Conservation (phyloP, 2,113 vertebrate genomes). For the Bubalus kerabau region DNA sequence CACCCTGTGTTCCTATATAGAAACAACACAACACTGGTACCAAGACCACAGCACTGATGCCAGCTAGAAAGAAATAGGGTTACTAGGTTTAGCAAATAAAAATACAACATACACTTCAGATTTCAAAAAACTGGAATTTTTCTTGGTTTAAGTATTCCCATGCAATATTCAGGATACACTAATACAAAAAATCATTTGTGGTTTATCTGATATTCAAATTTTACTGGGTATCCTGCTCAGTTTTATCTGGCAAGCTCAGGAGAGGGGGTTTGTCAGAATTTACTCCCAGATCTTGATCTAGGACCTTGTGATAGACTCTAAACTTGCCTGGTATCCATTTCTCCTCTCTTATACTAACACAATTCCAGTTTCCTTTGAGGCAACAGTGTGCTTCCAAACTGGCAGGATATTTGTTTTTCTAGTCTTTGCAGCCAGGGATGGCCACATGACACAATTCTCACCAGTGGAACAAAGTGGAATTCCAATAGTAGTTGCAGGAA, state of each 20-base stretch:
- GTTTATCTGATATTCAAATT: neutral
- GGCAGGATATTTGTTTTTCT: neutral
- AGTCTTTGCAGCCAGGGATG: neutral
- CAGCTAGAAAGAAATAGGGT: too few species aligned
- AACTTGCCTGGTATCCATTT: too few species aligned
- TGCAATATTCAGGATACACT: neutral
- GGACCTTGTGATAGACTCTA: neutral
- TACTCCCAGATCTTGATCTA: neutral
- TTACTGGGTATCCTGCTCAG: neutral
- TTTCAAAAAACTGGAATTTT: neutral
- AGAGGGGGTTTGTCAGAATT: neutral
- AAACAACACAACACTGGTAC: neutral
- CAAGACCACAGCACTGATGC: neutral
- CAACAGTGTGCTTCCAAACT: neutral
- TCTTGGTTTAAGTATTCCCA: neutral
- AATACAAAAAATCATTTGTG: neutral
- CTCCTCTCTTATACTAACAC: neutral
- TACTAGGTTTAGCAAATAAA: neutral
- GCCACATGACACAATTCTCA: neutral
- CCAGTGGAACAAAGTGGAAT: neutral
- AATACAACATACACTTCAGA: neutral
- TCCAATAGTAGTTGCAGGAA: neutral
- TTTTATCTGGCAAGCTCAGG: neutral
- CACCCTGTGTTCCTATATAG: neutral
- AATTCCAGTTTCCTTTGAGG: neutral